Conservation (phyloP, 2,888 invertebrate species). For the Flexamia atlantica region DNA sequence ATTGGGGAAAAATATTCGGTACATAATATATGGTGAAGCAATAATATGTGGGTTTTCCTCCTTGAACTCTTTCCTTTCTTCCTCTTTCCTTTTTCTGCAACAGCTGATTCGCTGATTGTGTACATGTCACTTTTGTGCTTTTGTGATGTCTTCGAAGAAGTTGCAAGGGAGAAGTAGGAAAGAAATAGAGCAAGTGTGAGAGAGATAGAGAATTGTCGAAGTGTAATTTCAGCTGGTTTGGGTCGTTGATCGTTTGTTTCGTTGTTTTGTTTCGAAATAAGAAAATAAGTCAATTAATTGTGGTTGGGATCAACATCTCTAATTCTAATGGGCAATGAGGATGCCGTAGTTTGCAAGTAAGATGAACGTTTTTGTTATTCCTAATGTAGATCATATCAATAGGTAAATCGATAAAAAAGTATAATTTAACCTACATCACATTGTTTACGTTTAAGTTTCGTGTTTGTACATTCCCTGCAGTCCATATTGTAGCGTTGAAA, state of each 20-base stretch:
- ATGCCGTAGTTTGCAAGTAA: constrained; percentile 45
- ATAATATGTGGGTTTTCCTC: too few relatives aligned
- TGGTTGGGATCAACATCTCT: not conserved
- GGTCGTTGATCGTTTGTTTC: constrained; percentile 11
- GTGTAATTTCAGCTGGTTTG: not conserved
- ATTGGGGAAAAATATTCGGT: too few relatives aligned
- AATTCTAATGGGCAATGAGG: constrained; percentile 45
- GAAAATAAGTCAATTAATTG: not conserved
- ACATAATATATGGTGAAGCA: too few relatives aligned
- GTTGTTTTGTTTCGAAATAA: too few relatives aligned
- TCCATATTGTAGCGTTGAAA: too few relatives aligned
- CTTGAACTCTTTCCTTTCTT: too few relatives aligned
- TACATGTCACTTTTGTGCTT: not conserved
- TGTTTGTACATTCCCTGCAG: too few relatives aligned
- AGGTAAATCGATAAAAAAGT: not conserved
- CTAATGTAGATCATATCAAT: not conserved
- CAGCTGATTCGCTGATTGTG: not conserved
- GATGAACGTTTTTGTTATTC: constrained; percentile 3
- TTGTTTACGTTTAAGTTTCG: not conserved
- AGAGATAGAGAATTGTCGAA: not conserved
- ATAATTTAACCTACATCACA: not conserved
- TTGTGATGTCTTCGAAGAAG: too few relatives aligned
- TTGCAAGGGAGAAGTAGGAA: too few relatives aligned
- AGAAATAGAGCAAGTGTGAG: not conserved
- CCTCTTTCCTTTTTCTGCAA: too few relatives aligned